These are phyloP conservation scores for Ahaetulla prasina DNA, from an alignment of 2,113 vertebrate genomes.

Conservation along the genomic window DNA sequence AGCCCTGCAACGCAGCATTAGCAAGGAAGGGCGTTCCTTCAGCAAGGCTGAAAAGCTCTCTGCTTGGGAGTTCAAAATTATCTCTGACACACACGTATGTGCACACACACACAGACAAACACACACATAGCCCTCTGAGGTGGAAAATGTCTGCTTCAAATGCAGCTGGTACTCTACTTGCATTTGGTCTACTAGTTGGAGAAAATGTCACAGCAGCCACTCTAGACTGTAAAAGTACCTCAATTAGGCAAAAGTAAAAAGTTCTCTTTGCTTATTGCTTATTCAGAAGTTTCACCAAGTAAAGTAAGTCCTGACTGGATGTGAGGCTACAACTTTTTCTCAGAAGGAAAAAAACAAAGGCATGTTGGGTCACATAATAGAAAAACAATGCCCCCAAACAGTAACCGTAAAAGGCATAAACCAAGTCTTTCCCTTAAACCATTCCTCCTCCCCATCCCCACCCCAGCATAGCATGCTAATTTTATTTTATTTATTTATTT, in stretches of 20 bases:
- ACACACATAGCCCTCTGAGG: conserved; percentile 13
- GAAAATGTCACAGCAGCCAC: conserved; percentile 12
- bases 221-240: background rate
- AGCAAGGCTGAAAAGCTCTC: conserved; percentile 10
- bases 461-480: background rate
- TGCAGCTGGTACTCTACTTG: conserved; percentile 35
- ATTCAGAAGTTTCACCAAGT: background rate
- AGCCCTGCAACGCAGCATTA: conserved; percentile 31
- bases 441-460: background rate
- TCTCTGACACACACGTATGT: conserved; percentile 31
- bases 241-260: background rate
- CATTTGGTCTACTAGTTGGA: conserved; percentile 19
- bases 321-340: background rate
- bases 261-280: background rate
- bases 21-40: conserved; percentile 32
- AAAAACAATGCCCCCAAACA: background rate
- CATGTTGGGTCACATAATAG: background rate
- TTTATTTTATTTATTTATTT: too few species aligned
- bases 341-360: background rate
- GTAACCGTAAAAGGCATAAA: background rate
- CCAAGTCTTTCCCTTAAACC: background rate
- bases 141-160: conserved; percentile 43
- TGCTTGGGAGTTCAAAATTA: conserved; percentile 40
- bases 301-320: background rate
- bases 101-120: background rate